Evolutionary conservation across 1,140 invertebrate species (phyloP).

Genomic region (Bombus polaris): DNA sequence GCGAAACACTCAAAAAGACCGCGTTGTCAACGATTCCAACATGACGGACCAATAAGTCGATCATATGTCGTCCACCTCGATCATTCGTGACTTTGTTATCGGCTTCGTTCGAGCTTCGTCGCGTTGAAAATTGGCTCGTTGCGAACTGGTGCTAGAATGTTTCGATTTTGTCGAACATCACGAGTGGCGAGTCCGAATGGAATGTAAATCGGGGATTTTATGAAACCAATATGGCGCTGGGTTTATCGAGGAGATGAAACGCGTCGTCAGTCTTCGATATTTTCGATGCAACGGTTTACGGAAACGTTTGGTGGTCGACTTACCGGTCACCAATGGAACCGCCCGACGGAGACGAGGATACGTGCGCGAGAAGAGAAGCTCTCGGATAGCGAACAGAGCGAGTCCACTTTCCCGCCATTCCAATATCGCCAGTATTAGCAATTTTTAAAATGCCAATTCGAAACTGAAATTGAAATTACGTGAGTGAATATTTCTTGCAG

Average conservation of each 20-base stretch:
- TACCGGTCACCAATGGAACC: background rate
- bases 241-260: background rate
- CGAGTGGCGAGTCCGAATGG: background rate
- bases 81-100: background rate
- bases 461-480: background rate
- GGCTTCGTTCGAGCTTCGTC: background rate
- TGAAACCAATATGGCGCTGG: background rate
- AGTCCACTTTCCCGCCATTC: constrained; percentile 25
- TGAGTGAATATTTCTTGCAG: background rate
- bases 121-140: background rate
- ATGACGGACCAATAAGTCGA: background rate
- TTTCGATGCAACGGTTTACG: background rate
- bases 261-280: constrained; percentile 10
- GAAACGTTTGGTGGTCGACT: background rate
- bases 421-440: background rate
- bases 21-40: background rate
- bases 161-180: background rate
- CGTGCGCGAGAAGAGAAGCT: constrained; percentile 22
- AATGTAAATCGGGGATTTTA: background rate
- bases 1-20: background rate
- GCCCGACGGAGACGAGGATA: background rate
- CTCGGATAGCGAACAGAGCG: constrained; percentile 19
- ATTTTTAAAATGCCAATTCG: background rate
- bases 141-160: background rate
- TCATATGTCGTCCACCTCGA: background rate